Evolutionary conservation across 1,140 invertebrate genomes (phyloP), one percentile per base, ranked within the genome.

Genomic region (Neuroterus valhalla): DNA sequence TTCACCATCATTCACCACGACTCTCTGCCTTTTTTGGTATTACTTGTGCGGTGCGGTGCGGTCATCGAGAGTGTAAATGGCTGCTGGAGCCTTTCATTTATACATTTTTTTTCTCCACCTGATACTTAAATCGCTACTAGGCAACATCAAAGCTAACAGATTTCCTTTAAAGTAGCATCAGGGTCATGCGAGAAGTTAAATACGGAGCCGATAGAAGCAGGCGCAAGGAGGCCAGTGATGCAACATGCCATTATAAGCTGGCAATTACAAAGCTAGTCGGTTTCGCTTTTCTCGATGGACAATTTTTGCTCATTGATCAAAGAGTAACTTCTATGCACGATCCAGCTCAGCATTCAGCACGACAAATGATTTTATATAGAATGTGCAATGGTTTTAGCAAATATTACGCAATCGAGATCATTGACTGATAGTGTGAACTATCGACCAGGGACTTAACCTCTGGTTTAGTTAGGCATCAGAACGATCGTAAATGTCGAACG

Each of bases 231-330:
- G 69, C 52, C 10, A 77, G 69, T 81, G 78, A 71, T 66, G 78
- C 72, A 81, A 82, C 78, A 68, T 76, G 70, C 78, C 78, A 79
- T 82, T 82, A 38, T 38, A 81, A 77, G 50, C 66, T 62, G 68
- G 66, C 77, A 79, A 82, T 82, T 78, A 81, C 69, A 23, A 62
- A 62, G 31, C 55, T 62, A 62, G 55, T 23, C 55, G 55, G 23
- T 62, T 62, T 62, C 55, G 26, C 55, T 62, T 31, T 14, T 15
- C 26, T 62, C 11, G 23, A 62, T 31, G 21, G 55, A 62, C 31
- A 62, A 62, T 62, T 62, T 26, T 26, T 62, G 31, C 55, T 62
- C 55, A 62, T 62, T 62, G 26, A 23, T 62, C 55, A 62, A 26
- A 62, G 55, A 31, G 55, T 62, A 23, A 62, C 55, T 62, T 38